phyloP scores from a whole-genome alignment of 2,888 invertebrate species.

The Celastrina argiolus region DNA sequence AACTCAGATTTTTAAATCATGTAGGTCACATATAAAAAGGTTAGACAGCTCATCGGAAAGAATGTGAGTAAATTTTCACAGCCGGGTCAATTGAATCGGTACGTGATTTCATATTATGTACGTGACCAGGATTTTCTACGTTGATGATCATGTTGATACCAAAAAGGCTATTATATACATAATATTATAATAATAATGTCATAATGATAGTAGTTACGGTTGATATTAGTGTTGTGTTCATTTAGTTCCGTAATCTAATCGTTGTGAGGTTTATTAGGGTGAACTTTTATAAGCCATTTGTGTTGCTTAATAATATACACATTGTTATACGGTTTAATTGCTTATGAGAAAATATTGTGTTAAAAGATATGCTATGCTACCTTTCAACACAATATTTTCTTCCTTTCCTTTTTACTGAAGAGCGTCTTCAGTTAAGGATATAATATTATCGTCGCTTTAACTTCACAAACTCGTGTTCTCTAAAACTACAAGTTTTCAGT shows the following conservation, averaged over 20 bases:
- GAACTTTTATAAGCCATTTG: not conserved
- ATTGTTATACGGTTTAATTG: not conserved
- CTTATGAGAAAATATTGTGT: too few species aligned
- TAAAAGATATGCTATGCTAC: too few species aligned
- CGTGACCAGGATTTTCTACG: not conserved
- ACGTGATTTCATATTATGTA: constrained; percentile 16
- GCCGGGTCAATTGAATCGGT: constrained; percentile 18
- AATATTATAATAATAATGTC: not conserved
- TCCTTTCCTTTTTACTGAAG: too few species aligned
- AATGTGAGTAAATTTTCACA: constrained; percentile 15
- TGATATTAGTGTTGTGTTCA: not conserved
- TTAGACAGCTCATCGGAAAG: not conserved
- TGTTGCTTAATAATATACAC: not conserved
- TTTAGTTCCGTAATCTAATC: not conserved
- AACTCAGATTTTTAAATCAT: not conserved
- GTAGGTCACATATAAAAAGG: not conserved
- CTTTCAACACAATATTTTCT: too few species aligned
- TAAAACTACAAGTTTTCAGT: too few species aligned
- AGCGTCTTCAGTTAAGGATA: too few species aligned
- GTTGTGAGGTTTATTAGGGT: not conserved
- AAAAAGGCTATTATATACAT: not conserved
- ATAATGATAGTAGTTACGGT: not conserved
- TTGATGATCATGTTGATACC: not conserved
- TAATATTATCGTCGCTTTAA: too few species aligned
- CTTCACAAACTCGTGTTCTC: too few species aligned